Evolutionary conservation across 2,113 vertebrate genomes (phyloP).

Genomic region (Spheniscus mendiculus): DNA sequence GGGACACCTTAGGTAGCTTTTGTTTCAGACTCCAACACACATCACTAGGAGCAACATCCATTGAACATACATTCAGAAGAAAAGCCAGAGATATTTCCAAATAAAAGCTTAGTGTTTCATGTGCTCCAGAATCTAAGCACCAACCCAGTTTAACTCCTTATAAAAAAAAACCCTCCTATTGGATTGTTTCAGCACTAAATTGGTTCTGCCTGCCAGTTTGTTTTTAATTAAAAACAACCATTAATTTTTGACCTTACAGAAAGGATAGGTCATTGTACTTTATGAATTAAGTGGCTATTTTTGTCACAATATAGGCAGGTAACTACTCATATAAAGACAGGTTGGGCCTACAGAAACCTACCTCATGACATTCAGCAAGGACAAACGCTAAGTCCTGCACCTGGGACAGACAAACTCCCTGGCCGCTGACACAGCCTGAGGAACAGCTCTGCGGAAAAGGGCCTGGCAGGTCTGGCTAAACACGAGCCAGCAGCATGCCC

Average conservation of each 20-base stretch:
- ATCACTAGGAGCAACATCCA: neutral
- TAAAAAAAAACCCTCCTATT: neutral
- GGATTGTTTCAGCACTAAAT: neutral
- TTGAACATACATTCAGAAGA: neutral
- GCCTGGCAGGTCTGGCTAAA: neutral
- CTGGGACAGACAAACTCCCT: neutral
- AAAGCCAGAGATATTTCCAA: neutral
- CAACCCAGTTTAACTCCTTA: neutral
- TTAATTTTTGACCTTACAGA: neutral
- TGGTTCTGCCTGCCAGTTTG: neutral
- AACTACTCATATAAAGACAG: neutral
- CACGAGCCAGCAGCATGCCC: fast-evolving
- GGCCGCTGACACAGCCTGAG: neutral
- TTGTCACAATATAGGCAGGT: neutral
- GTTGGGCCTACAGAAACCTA: neutral
- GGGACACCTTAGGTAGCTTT: neutral
- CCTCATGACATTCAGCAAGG: neutral
- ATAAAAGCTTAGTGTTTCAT: neutral
- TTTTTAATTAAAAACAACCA: neutral
- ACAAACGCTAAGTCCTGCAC: neutral
- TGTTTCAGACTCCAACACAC: neutral
- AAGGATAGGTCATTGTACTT: neutral
- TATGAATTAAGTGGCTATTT: neutral
- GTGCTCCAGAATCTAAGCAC: neutral
- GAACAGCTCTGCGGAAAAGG: neutral